Percentiles rank a stretch among this genome's conserved stretches.
Conservation (phyloP, 1,140 invertebrate genomes). For the Lutraria rhynchaena region DNA sequence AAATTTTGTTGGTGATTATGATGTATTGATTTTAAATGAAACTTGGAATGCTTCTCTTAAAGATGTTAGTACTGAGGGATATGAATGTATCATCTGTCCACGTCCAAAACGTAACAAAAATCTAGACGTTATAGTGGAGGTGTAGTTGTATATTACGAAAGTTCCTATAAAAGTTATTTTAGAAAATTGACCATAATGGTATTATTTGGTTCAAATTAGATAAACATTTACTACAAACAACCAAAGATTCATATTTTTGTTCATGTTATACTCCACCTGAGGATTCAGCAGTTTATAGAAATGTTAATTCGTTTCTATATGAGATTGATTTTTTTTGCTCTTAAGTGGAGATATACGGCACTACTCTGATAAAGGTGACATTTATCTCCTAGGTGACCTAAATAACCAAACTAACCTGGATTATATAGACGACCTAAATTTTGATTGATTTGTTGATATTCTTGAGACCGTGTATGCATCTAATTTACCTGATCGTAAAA, state of each 20-base stretch:
- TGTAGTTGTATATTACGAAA: conserved; percentile 41
- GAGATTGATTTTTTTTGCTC: conserved; percentile 6
- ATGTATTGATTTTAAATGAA: conserved; percentile 40
- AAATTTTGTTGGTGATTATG: conserved; percentile 30
- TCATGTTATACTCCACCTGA: conserved; percentile 20
- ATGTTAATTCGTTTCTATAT: conserved; percentile 14
- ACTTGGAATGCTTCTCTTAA: conserved; percentile 20
- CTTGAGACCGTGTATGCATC: background rate
- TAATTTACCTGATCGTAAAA: conserved; percentile 3
- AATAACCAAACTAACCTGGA: no score
- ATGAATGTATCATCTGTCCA: conserved; percentile 27
- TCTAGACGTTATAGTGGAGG: conserved; percentile 27
- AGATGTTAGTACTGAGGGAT: conserved; percentile 26
- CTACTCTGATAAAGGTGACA: no score
- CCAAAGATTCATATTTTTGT: conserved; percentile 38
- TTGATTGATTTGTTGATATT: background rate
- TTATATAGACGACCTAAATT: no score
- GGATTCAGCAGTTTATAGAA: no score
- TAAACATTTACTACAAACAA: no score
- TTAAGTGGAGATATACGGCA: conserved; percentile 11
- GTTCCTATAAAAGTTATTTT: conserved; percentile 1
- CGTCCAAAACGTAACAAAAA: conserved; percentile 38
- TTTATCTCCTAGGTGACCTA: conserved; percentile 23
- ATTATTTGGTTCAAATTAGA: no score
- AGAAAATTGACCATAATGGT: conserved; percentile 18